Evolutionary conservation across 2,888 invertebrate genomes (phyloP), one percentile per base, ranked within the genome.

Genomic region (Lamproptera curius): DNA sequence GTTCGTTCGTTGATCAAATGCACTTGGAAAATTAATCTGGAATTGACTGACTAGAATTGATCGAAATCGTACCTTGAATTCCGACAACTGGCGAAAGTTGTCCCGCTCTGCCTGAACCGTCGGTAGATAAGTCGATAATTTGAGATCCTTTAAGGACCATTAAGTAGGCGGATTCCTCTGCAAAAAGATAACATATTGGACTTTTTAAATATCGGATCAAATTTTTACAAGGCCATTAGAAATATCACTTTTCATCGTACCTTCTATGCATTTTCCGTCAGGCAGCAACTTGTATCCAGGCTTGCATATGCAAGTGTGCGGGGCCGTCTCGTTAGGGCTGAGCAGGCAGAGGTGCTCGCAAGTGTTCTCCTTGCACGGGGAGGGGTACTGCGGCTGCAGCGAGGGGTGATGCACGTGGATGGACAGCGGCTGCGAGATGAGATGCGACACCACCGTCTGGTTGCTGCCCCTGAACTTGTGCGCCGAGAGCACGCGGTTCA

Each of bases 381-480:
- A 93, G 0, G 90, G 78, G 11, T 91, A 89, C 51, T 90, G 81
- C 0, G 98, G 98, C 76, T 99, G 99, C 40, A 98, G 85, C 0
- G 97, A 95, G 0, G 97, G 96, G 78, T 99, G 99, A 62, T 97
- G 96, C 0, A 98, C 97, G 66, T 97, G 97, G 53, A 99, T 96
- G 6, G 97, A 97, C 2, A 98, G 88, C 0, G 98, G 98, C 77
- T 98, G 97, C 1, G 96, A 96, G 57, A 98, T 97, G 46, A 97
- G 86, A 74, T 98, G 97, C 0, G 96, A 97, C 0, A 98, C 95
- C 1, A 98, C 97, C 0, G 96, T 96, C 74, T 97, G 97, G 72
- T 97, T 97, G 16, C 91, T 89, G 11, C 98, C 98, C 59, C 92
- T 92, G 79, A 95, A 97, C 81, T 99, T 99, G 74, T 97, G 95